These are phyloP conservation scores for Leptobrachium ailaonicum DNA, from an alignment of 2,113 vertebrate genomes.

Conservation along the genomic window DNA sequence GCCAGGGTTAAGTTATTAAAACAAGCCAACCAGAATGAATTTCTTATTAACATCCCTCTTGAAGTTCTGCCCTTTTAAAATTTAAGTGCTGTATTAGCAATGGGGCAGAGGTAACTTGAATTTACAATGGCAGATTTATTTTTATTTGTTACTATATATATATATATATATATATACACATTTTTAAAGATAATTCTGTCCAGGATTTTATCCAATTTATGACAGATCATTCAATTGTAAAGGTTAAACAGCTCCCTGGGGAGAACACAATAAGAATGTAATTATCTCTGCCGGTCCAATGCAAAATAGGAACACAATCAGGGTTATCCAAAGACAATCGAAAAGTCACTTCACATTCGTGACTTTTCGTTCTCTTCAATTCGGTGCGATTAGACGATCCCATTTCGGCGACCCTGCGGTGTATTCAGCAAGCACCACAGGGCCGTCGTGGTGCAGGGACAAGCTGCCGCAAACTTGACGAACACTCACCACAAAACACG, in stretches of 20 bases:
- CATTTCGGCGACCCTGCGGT: too few species aligned
- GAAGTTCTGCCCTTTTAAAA: not conserved
- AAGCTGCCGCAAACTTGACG: too few species aligned
- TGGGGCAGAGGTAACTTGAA: not conserved
- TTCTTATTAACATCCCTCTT: not conserved
- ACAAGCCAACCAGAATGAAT: not conserved
- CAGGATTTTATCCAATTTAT: not conserved
- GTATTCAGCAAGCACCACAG: too few species aligned
- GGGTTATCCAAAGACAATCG: too few species aligned
- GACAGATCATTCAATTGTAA: not conserved
- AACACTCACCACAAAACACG: too few species aligned
- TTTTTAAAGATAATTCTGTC: not conserved
- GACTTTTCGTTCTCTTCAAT: too few species aligned
- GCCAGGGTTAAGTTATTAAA: not conserved
- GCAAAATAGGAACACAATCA: not conserved
- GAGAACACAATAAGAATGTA: slow-evolving; percentile 10
- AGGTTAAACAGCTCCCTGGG: slow-evolving; percentile 12
- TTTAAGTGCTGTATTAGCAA: not conserved
- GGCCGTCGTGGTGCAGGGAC: too few species aligned
- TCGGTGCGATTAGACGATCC: too few species aligned
- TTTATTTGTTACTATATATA: not conserved
- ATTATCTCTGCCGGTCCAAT: slow-evolving; percentile 1
- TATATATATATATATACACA: not conserved
- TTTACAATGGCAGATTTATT: not conserved
- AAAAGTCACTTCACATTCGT: too few species aligned